Percentiles rank a stretch among this genome's conserved stretches.
These are phyloP conservation scores for Aurelia coerulea DNA, from an alignment of 30 jellyfish, hydroid and myxozoan species.

Conservation along the genomic window DNA sequence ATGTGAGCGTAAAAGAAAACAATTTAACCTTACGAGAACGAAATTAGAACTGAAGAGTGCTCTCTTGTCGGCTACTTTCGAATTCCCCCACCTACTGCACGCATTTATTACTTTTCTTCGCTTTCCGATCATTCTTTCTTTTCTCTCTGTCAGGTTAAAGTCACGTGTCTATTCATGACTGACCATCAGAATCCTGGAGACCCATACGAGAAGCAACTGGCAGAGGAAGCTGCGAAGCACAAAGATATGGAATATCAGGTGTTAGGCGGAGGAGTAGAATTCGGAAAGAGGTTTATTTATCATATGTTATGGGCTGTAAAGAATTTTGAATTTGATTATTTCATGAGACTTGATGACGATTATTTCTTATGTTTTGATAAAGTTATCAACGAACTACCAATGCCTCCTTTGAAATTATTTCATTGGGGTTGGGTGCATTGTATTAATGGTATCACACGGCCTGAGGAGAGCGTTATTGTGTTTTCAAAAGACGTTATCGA, in stretches of 20 bases:
- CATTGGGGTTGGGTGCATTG: conserved; percentile 83
- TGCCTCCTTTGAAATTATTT: conserved; percentile 36
- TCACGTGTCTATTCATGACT: conserved; percentile 84
- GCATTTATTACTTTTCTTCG: neutral
- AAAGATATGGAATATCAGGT: conserved; percentile 76
- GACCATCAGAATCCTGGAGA: conserved; percentile 39
- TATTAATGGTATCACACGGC: conserved; percentile 36
- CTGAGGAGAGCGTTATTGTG: conserved; percentile 75
- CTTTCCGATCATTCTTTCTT: neutral
- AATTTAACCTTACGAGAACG: no score
- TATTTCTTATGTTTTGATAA: conserved; percentile 76
- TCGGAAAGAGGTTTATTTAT: conserved; percentile 82
- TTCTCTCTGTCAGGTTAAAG: conserved; percentile 50
- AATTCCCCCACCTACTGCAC: neutral
- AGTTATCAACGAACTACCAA: conserved; percentile 39
- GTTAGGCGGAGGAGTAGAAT: conserved; percentile 82
- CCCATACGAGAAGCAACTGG: conserved; percentile 12
- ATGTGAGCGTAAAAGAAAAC: no score
- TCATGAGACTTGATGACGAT: conserved; percentile 90
- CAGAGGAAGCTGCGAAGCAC: conserved; percentile 37
- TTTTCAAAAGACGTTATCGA: conserved; percentile 67
- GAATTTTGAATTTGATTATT: conserved; percentile 77
- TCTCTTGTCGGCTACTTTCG: neutral
- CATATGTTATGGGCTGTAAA: conserved; percentile 92
- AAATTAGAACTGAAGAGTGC: neutral